Base-by-base conservation (phyloP, 2,888 invertebrate species). In the Nineta flava region DNA sequence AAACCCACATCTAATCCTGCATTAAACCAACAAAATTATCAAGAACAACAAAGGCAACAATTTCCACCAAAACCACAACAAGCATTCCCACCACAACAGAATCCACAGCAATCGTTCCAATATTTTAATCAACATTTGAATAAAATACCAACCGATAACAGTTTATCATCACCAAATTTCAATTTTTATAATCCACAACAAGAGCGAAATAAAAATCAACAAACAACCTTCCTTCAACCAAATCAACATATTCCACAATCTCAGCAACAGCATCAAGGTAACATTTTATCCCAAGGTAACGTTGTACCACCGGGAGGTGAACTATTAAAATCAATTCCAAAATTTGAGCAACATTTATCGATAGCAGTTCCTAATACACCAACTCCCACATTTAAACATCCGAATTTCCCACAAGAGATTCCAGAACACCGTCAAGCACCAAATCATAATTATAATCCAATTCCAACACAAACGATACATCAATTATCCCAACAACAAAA, bases 261-360 rank as follows among this genome's bases (percentile, higher is more conserved):
- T 19, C 51, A 47, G 5, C 57, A 58, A 42, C 42, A 38, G 17
- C 59, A 58, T 50, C 58, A 56, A 40, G 54, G 51, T 45, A 59
- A 54, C 13, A 53, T 54, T 31, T 53, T 55, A 21, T 55, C 53
- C 21, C 51, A 55, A 48, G 69, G 15, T 70, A 73, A 3, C 70
- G 65, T 77, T 52, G 66, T 76, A 17, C 77, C 77, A 35, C 72
- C 81, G 2, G 81, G 77, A 35, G 83, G 85, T 1, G 84, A 87
- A 65, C 69, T 87, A 40, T 75, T 86, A 16, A 79, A 81, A 50
- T 79, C 87, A 15, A 77, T 87, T 51, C 80, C 87, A 6, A 85
- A 83, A 67, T 79, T 77, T 55, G 87, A 88, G 65, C 85, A 87
- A 57, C 87, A 87, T 57, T 75, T 81, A 53, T 76, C 81, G 12